These are phyloP conservation scores for Sigmodon hispidus DNA, from an alignment of 2,113 vertebrate genomes.

Conservation along the genomic window DNA sequence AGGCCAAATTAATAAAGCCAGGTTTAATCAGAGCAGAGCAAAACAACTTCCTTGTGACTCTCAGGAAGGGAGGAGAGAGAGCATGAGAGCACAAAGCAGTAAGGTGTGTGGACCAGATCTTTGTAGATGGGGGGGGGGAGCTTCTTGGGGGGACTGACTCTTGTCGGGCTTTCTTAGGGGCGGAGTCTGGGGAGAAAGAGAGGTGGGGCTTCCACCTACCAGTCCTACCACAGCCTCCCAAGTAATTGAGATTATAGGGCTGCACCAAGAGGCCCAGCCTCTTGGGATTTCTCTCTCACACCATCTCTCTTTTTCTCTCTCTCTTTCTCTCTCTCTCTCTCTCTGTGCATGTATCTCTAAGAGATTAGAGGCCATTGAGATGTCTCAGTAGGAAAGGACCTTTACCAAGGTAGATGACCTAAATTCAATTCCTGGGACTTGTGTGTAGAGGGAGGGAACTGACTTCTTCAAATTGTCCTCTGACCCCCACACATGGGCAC, in stretches of 20 bases:
- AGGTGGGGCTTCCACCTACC: too few species aligned
- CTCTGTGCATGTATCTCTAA: not conserved
- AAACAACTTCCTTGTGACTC: too few species aligned
- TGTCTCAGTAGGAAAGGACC: not conserved
- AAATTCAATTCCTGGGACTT: not conserved
- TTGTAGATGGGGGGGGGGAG: too few species aligned
- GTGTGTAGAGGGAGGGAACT: not conserved
- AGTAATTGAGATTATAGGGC: not conserved
- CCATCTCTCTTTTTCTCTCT: not conserved
- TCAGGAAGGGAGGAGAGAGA: too few species aligned
- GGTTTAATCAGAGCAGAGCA: too few species aligned
- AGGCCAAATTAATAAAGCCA: too few species aligned
- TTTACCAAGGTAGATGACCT: not conserved
- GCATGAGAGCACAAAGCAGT: too few species aligned
- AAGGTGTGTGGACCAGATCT: too few species aligned
- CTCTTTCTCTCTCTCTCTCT: not conserved
- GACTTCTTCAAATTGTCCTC: not conserved
- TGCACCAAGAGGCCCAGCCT: not conserved
- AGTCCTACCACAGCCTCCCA: not conserved
- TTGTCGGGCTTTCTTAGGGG: too few species aligned
- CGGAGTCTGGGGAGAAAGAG: too few species aligned
- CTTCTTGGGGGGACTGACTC: too few species aligned
- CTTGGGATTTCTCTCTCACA: not conserved
- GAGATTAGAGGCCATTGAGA: not conserved
- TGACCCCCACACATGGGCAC: not conserved